Conservation (phyloP, 2,113 vertebrate genomes). For the Tachycineta bicolor region DNA sequence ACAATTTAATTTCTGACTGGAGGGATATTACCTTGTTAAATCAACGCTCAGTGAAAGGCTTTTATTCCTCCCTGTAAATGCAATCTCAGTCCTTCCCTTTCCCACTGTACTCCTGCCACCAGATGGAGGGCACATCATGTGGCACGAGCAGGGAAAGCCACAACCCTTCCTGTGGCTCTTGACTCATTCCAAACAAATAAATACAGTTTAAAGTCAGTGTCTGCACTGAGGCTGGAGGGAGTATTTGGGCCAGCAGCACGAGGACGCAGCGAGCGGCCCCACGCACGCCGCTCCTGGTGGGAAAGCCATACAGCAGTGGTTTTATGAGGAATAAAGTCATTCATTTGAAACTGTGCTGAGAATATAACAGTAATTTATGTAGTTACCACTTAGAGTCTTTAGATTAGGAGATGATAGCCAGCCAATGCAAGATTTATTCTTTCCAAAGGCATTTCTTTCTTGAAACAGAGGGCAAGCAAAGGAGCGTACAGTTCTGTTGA, state of each 20-base stretch:
- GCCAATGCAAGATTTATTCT: background rate
- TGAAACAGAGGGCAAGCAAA: background rate
- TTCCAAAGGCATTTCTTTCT: background rate
- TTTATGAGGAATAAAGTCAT: background rate
- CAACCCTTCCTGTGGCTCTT: background rate
- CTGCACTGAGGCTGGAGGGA: background rate
- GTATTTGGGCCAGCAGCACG: background rate
- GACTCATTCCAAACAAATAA: background rate
- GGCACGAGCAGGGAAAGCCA: background rate
- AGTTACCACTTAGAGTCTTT: background rate
- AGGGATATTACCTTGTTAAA: slow-evolving; percentile 50
- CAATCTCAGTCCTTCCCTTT: background rate
- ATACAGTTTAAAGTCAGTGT: background rate
- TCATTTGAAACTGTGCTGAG: background rate
- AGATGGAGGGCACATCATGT: slow-evolving; percentile 34
- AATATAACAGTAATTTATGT: background rate
- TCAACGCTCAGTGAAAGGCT: slow-evolving; percentile 16
- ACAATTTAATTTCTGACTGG: slow-evolving; percentile 42
- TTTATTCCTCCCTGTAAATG: background rate
- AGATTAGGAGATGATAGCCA: background rate
- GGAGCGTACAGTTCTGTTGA: background rate
- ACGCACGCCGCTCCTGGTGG: background rate
- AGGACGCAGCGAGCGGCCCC: background rate
- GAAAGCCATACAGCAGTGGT: background rate
- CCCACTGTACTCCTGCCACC: slow-evolving; percentile 29